Evolutionary conservation across 1,140 invertebrate genomes (phyloP).

Genomic region (Neelides sp.): DNA sequence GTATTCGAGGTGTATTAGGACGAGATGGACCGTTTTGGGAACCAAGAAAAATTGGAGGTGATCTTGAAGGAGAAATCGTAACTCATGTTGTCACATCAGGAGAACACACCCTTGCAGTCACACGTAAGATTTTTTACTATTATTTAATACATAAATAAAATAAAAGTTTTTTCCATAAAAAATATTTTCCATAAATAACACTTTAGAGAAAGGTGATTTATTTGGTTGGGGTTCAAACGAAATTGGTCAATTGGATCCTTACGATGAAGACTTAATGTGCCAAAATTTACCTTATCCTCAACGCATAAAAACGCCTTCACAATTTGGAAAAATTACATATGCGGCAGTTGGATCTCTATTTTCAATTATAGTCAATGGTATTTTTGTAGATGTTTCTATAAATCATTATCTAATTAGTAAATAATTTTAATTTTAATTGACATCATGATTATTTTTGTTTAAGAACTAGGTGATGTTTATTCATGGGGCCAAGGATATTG

Average conservation of each 20-base stretch:
- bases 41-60: conserved; percentile 57
- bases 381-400: background rate
- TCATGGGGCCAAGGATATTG: conserved; percentile 81
- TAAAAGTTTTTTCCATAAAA: background rate
- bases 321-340: conserved; percentile 62
- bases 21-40: conserved; percentile 31
- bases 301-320: conserved; percentile 46
- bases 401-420: background rate
- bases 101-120: conserved; percentile 81
- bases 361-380: conserved; percentile 71
- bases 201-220: conserved; percentile 72
- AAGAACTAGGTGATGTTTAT: conserved; percentile 68
- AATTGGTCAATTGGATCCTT: conserved; percentile 62
- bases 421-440: conserved; percentile 7
- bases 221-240: conserved; percentile 97
- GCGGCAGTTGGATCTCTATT: conserved; percentile 75
- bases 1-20: conserved; percentile 21
- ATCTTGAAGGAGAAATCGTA: conserved; percentile 69
- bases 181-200: background rate
- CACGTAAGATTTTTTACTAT: conserved; percentile 44
- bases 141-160: background rate
- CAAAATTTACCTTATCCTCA: conserved; percentile 46
- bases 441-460: conserved; percentile 28
- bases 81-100: conserved; percentile 61
- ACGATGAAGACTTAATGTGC: conserved; percentile 19